phyloP scores from a whole-genome alignment of 2,888 invertebrate species.

The Pachymerium ferrugineum region DNA sequence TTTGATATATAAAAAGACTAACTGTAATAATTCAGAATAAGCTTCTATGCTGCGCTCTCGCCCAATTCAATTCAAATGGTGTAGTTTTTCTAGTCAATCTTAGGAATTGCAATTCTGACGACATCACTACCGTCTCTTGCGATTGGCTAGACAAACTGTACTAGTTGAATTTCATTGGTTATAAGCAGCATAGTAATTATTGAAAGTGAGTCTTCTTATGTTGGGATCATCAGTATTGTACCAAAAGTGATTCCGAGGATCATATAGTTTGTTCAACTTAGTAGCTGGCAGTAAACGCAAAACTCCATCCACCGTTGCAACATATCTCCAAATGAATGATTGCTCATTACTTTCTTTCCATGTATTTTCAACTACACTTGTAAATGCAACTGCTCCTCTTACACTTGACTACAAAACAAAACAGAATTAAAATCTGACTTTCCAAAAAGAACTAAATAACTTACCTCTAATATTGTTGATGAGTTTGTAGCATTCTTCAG shows the following conservation, averaged over 20 bases:
- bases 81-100: no score
- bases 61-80: no score
- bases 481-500: neutral
- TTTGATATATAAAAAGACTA: no score
- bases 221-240: no score
- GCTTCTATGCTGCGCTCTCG: no score
- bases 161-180: no score
- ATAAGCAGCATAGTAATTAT: no score
- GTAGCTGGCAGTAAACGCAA: neutral
- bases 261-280: neutral
- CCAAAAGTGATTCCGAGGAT: neutral
- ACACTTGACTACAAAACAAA: neutral
- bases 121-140: no score
- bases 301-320: slow-evolving; percentile 3
- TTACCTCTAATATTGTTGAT: neutral
- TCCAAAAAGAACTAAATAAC: neutral
- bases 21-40: no score
- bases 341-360: neutral
- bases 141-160: no score
- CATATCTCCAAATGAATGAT: slow-evolving; percentile 16
- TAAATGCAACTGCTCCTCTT: neutral
- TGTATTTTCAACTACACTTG: neutral
- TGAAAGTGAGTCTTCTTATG: no score
- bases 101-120: no score
- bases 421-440: neutral